phyloP scores from a whole-genome alignment of 1,140 invertebrate species.

The Pogonognathellus flavescens region DNA sequence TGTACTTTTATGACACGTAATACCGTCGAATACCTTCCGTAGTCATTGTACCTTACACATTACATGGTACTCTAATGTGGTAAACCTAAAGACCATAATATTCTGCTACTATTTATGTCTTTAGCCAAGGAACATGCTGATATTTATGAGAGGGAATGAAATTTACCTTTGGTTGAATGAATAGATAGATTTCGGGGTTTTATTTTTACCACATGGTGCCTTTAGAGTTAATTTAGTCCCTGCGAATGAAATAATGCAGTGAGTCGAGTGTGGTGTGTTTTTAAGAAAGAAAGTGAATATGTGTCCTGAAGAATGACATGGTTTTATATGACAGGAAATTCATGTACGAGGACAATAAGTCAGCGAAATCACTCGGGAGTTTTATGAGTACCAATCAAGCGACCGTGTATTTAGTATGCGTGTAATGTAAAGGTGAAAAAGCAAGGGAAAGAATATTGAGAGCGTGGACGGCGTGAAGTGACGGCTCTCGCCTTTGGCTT shows the following conservation, averaged over 20 bases:
- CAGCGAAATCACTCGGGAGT: conserved; percentile 43
- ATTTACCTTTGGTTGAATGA: no score
- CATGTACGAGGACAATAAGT: conserved; percentile 60
- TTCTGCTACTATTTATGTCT: no score
- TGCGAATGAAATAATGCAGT: neutral
- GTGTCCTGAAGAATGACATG: conserved; percentile 48
- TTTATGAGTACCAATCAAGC: conserved; percentile 61
- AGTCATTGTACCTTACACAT: no score
- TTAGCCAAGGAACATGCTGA: no score
- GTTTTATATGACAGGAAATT: conserved; percentile 60
- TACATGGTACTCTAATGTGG: no score
- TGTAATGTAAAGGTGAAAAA: conserved; percentile 51
- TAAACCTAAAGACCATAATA: no score
- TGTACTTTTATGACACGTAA: no score
- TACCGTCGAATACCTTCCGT: no score
- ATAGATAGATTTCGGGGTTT: no score
- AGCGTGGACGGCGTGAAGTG: conserved; percentile 4
- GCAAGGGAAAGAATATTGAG: conserved; percentile 43
- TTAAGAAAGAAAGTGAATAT: neutral
- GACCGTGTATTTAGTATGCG: conserved; percentile 57
- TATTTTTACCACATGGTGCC: no score
- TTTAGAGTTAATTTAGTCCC: no score
- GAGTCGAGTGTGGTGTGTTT: neutral
- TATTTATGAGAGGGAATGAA: no score
- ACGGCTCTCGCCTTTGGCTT: conserved; percentile 6